Conservation (phyloP, 2,888 invertebrate genomes). For the Diloba caeruleocephala region DNA sequence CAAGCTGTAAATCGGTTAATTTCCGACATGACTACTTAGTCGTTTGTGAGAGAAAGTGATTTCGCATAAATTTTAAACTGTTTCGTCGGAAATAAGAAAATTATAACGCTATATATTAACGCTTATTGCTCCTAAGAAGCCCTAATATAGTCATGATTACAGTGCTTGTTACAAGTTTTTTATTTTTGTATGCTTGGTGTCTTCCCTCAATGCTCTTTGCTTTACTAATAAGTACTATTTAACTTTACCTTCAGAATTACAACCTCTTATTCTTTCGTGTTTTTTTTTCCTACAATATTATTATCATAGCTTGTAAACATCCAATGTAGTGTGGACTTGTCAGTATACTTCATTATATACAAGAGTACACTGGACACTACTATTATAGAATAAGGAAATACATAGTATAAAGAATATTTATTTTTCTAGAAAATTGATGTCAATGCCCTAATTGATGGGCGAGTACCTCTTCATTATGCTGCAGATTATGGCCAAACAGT, state of each 20-base stretch:
- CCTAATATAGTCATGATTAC: background rate
- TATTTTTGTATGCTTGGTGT: constrained; percentile 3
- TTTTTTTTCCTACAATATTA: no score
- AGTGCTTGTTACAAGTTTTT: constrained; percentile 6
- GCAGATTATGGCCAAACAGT: constrained; percentile 98
- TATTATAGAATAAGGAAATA: no score
- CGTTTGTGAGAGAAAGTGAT: constrained; percentile 66
- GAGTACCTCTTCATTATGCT: constrained; percentile 97
- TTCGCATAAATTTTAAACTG: constrained; percentile 30
- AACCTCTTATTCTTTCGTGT: no score
- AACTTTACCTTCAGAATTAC: no score
- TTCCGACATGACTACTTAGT: constrained; percentile 55
- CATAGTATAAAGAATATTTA: background rate
- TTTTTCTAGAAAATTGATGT: constrained; percentile 92
- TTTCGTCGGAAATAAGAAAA: constrained; percentile 9
- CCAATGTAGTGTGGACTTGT: no score
- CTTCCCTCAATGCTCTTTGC: constrained; percentile 4
- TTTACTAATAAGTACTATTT: background rate
- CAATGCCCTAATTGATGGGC: constrained; percentile 95
- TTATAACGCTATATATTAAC: background rate
- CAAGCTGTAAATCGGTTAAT: constrained; percentile 31
- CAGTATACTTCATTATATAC: no score
- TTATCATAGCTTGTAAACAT: no score
- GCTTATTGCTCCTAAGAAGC: background rate
- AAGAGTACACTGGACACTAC: no score